A percentile compares a stretch with the other conserved stretches of the same genome.
Conservation (phyloP, 53 echinoderm and acorn worm species). For the Holothuria scabra region DNA sequence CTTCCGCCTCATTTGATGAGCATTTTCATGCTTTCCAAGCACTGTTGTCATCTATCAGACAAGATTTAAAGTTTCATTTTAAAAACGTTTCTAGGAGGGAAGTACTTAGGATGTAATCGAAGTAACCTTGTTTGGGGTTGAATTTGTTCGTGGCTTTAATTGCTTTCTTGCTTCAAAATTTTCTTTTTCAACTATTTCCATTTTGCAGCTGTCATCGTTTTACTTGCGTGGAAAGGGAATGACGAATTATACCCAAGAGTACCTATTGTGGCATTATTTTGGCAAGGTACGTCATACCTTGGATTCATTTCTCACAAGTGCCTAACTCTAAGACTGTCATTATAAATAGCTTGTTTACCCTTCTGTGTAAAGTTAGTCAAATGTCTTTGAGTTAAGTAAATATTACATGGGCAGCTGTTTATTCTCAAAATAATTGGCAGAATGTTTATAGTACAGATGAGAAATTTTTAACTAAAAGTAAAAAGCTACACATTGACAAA, state of each 20-base stretch:
- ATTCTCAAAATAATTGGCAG: neutral
- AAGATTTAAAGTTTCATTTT: too few species aligned
- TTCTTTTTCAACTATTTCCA: neutral
- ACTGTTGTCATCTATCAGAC: too few species aligned
- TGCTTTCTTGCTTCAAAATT: too few species aligned
- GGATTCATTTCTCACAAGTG: neutral
- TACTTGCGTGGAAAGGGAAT: constrained; percentile 89
- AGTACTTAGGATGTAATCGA: too few species aligned
- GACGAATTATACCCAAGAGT: constrained; percentile 90
- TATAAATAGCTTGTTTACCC: neutral
- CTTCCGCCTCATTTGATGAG: too few species aligned
- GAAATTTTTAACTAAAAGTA: too few species aligned
- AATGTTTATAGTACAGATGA: neutral
- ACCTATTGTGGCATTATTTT: constrained; percentile 98
- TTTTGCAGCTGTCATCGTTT: constrained; percentile 79
- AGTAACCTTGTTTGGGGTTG: too few species aligned
- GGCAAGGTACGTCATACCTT: constrained; percentile 71
- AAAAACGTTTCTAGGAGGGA: too few species aligned
- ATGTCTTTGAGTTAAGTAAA: neutral
- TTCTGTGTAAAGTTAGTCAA: too few species aligned
- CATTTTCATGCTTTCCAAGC: too few species aligned
- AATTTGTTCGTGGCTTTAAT: too few species aligned
- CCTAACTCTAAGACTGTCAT: neutral
- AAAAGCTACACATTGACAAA: too few species aligned
- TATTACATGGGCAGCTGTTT: neutral